Percentiles rank a stretch among this genome's conserved stretches.
Evolutionary conservation across 2,888 invertebrate species (phyloP).

Genomic region (Cryptocephalus moraei): DNA sequence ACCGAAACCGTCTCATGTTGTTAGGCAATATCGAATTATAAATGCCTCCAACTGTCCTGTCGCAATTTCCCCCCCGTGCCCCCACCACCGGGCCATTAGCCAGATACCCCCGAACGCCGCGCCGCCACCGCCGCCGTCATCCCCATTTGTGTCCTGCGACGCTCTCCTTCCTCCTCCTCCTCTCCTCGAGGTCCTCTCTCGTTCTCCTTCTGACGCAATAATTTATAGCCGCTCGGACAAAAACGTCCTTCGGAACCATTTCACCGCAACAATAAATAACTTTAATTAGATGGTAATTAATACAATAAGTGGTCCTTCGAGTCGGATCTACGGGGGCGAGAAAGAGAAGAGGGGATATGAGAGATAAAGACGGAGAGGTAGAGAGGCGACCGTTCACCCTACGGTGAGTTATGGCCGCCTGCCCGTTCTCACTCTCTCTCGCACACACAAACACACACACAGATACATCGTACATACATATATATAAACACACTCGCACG

Average conservation of each 20-base stretch:
- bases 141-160: conserved; percentile 6
- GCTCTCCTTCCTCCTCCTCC: background rate
- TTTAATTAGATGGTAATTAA: conserved; percentile 34
- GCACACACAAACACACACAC: conserved; percentile 21
- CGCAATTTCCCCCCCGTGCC: conserved; percentile 16
- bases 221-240: conserved; percentile 10
- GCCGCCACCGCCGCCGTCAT: conserved; percentile 6
- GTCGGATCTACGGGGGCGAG: background rate
- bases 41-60: conserved; percentile 3
- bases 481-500: conserved; percentile 21
- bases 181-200: conserved; percentile 6
- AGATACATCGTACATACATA: too few relatives aligned
- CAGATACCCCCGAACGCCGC: conserved; percentile 3
- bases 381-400: conserved; percentile 6
- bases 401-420: conserved; percentile 30
- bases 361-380: conserved; percentile 11
- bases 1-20: too few relatives aligned
- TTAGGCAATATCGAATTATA: too few relatives aligned
- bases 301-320: conserved; percentile 14
- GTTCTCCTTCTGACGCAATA: conserved; percentile 14
- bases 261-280: conserved; percentile 27
- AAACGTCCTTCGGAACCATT: conserved; percentile 2
- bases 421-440: conserved; percentile 16
- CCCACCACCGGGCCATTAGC: conserved; percentile 8
- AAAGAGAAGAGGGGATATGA: background rate